phyloP scores from a whole-genome alignment of 2,113 vertebrate species.

The Ranitomeya variabilis region DNA sequence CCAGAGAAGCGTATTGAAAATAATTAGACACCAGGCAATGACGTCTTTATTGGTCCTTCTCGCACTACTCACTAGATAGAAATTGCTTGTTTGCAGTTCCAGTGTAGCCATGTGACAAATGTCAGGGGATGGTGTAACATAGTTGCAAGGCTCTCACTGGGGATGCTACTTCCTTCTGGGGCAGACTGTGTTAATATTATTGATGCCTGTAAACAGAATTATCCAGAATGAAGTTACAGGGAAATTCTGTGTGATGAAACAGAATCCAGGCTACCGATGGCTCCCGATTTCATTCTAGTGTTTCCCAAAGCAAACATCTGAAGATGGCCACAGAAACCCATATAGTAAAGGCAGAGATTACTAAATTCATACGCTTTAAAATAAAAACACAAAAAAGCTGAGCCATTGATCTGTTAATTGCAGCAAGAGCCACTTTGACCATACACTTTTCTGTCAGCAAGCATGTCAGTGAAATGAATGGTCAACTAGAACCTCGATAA shows the following conservation, averaged over 20 bases:
- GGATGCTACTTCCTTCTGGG: not conserved
- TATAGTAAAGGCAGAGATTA: no score
- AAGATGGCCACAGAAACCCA: no score
- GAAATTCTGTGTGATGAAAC: not conserved
- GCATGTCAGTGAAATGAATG: no score
- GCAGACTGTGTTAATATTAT: not conserved
- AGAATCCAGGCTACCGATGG: no score
- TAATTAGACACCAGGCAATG: constrained; percentile 22
- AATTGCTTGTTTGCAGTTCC: constrained; percentile 21
- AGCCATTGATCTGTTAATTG: no score
- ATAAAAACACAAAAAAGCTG: no score
- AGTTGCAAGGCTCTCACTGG: constrained; percentile 10
- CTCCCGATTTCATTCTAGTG: not conserved
- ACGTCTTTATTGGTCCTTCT: constrained; percentile 29
- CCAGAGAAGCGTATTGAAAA: not conserved
- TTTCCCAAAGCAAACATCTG: not conserved
- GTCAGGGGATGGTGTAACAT: constrained; percentile 36
- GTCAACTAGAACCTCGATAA: no score
- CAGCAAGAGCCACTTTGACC: no score
- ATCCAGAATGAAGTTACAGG: not conserved
- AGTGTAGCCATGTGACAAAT: not conserved
- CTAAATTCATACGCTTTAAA: no score
- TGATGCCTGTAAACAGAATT: constrained; percentile 11
- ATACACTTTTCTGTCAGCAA: no score
- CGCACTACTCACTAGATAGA: not conserved